phyloP scores from a whole-genome alignment of 2,888 invertebrate species.

The Agrypnus murinus region DNA sequence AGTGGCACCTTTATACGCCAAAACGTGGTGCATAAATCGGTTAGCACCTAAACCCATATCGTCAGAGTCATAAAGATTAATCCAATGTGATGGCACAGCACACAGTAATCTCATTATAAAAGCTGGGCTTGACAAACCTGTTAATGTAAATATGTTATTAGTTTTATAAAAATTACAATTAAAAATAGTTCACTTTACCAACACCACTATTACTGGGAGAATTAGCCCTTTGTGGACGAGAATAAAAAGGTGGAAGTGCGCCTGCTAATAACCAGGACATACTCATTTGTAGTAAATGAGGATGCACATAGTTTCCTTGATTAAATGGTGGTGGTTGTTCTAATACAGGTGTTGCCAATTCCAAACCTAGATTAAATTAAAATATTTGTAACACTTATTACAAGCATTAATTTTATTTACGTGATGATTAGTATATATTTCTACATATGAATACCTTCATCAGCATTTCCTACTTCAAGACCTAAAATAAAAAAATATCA shows the following conservation, averaged over 20 bases:
- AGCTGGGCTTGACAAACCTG: slow-evolving; percentile 64
- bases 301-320: slow-evolving; percentile 62
- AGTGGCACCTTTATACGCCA: slow-evolving; percentile 84
- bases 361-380: slow-evolving; percentile 69
- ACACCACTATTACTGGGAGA: slow-evolving; percentile 68
- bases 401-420: too few relatives aligned
- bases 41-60: slow-evolving; percentile 92
- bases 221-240: slow-evolving; percentile 67
- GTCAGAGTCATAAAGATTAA: slow-evolving; percentile 86
- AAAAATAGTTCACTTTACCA: slow-evolving; percentile 56
- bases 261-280: slow-evolving; percentile 70
- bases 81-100: slow-evolving; percentile 88
- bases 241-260: slow-evolving; percentile 67
- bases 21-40: slow-evolving; percentile 88
- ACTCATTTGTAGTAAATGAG: slow-evolving; percentile 69
- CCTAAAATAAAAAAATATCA: too few relatives aligned
- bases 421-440: too few relatives aligned
- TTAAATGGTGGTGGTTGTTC: slow-evolving; percentile 74
- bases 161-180: background rate
- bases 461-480: background rate
- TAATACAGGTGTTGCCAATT: slow-evolving; percentile 84
- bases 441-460: background rate
- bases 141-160: slow-evolving; percentile 22
- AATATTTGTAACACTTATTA: too few relatives aligned
- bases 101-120: slow-evolving; percentile 80